Conservation (phyloP, 2,797 vertebrate genomes). For the Rhinoraja longicauda region DNA sequence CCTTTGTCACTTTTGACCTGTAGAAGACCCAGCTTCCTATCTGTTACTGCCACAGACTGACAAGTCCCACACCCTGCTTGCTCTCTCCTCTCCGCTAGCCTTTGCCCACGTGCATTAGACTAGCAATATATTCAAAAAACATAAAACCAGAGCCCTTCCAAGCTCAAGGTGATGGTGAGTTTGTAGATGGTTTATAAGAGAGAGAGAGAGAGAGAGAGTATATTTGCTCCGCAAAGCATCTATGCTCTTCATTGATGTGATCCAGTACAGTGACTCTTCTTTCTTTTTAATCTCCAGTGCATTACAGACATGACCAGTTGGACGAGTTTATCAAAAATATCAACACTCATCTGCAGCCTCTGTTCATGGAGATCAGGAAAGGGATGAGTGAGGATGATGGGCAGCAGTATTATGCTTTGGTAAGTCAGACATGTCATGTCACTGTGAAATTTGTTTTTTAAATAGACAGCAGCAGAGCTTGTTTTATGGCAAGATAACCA, state of each 20-base stretch:
- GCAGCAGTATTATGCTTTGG: conserved; percentile 72
- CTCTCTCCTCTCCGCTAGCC: too few species aligned
- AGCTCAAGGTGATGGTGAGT: not conserved
- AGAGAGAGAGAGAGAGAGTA: not conserved
- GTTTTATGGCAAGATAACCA: not conserved
- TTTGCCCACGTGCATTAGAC: too few species aligned
- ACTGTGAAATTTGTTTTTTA: not conserved
- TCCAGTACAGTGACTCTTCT: too few species aligned
- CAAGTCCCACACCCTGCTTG: too few species aligned
- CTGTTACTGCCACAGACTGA: too few species aligned
- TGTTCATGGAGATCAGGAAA: conserved; percentile 86
- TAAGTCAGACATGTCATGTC: conserved; percentile 50
- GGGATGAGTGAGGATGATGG: conserved; percentile 74
- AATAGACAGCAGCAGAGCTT: not conserved
- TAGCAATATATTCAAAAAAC: not conserved
- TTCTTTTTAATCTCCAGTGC: conserved; percentile 52
- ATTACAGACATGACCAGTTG: conserved; percentile 61
- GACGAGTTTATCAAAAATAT: conserved; percentile 77
- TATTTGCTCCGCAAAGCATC: not conserved
- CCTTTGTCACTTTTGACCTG: too few species aligned
- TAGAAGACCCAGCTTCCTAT: not conserved
- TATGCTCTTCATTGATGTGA: not conserved
- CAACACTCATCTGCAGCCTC: conserved; percentile 75
- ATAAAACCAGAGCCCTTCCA: not conserved
- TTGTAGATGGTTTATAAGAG: too few species aligned